Conservation (phyloP, 2,888 invertebrate genomes). For the Allophyes oxyacanthae region DNA sequence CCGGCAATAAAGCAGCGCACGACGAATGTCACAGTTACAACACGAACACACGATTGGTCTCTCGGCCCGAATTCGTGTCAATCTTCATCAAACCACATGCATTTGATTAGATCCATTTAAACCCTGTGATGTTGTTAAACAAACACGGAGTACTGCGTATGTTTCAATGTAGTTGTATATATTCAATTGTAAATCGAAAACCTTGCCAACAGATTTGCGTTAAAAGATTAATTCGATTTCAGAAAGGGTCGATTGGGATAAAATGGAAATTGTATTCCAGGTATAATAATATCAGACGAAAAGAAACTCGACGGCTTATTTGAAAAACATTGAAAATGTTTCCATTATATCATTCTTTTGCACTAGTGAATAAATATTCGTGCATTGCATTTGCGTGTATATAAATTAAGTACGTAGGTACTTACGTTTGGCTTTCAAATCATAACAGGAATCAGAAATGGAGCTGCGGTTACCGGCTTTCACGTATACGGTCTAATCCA, state of each 20-base stretch:
- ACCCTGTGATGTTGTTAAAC: constrained; percentile 34
- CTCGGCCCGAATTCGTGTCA: constrained; percentile 61
- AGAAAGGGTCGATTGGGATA: not conserved
- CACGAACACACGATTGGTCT: constrained; percentile 34
- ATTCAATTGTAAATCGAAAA: not conserved
- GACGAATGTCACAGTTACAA: constrained; percentile 31
- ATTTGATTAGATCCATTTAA: constrained; percentile 67
- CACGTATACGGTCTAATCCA: constrained; percentile 53
- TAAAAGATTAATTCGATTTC: constrained; percentile 4
- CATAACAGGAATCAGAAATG: constrained; percentile 24
- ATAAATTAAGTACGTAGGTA: not conserved
- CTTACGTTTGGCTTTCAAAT: constrained; percentile 22
- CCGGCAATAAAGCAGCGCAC: constrained; percentile 40
- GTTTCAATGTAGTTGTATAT: not conserved
- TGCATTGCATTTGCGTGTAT: constrained; percentile 4
- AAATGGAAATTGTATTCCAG: constrained; percentile 6
- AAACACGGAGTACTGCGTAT: constrained; percentile 16
- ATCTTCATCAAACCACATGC: constrained; percentile 62
- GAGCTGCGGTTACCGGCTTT: constrained; percentile 33
- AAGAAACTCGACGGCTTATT: not conserved
- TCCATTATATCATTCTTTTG: not conserved
- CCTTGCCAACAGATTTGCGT: not conserved
- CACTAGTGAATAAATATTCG: constrained; percentile 15
- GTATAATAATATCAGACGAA: not conserved
- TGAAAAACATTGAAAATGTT: constrained; percentile 2